Evolutionary conservation across 2,797 vertebrate species (phyloP).

Genomic region (Sebastes cheni): DNA sequence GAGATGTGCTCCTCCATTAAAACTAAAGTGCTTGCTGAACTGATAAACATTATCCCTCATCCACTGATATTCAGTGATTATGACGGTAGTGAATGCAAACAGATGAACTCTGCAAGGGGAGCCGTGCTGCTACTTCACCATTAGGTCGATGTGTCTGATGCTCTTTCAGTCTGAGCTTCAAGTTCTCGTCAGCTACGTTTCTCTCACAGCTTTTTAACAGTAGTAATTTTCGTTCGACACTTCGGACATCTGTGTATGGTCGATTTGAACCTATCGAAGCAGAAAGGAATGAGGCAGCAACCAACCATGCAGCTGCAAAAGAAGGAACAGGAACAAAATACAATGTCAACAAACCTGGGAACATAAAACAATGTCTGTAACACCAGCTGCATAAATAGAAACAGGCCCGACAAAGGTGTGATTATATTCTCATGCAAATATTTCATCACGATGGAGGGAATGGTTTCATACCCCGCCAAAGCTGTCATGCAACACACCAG

Average conservation of each 20-base stretch:
- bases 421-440: conserved; percentile 42
- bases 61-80: neutral
- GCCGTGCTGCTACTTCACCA: neutral
- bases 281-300: conserved; percentile 83
- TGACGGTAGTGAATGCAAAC: neutral
- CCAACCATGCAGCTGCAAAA: conserved; percentile 74
- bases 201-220: conserved; percentile 65
- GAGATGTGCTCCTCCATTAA: neutral
- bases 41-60: neutral
- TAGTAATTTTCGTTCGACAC: conserved; percentile 66
- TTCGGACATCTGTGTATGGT: conserved; percentile 75
- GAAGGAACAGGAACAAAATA: neutral
- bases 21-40: neutral
- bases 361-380: neutral
- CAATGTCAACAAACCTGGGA: neutral
- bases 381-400: neutral
- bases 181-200: neutral
- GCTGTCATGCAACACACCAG: conserved; percentile 59
- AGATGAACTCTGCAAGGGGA: neutral
- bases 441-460: neutral
- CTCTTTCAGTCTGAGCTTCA: neutral
- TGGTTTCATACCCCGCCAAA: conserved; percentile 64
- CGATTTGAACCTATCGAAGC: conserved; percentile 60
- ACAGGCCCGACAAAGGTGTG: neutral
- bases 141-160: neutral